These are phyloP conservation scores for Dicranocentrus wangi DNA, from an alignment of 2,888 invertebrate genomes.

Conservation along the genomic window DNA sequence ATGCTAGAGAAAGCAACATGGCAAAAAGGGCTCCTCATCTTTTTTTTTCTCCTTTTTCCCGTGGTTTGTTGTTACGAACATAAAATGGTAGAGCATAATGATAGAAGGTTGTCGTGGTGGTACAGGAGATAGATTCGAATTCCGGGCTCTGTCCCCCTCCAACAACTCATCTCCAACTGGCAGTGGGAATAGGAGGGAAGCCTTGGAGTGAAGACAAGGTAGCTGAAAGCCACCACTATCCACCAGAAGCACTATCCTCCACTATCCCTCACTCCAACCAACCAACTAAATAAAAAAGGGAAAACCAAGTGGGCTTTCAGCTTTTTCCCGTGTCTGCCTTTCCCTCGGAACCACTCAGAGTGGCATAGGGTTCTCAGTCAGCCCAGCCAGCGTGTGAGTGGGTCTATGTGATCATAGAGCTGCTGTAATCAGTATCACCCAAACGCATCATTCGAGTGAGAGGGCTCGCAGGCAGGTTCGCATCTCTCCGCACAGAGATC, in stretches of 20 bases:
- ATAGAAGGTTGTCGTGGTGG: neutral
- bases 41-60: constrained; percentile 4
- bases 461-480: no score
- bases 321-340: no score
- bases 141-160: no score
- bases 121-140: neutral
- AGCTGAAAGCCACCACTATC: constrained; percentile 32
- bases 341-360: neutral
- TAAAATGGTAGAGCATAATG: neutral
- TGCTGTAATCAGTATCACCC: constrained; percentile 17
- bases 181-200: neutral
- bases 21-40: neutral
- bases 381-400: constrained; percentile 8
- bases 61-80: no score
- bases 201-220: neutral
- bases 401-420: neutral
- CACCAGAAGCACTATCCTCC: neutral
- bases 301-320: neutral
- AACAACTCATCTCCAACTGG: no score
- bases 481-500: no score
- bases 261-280: neutral
- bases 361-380: no score
- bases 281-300: neutral
- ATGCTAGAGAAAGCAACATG: constrained; percentile 37
- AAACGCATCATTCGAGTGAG: neutral